phyloP scores from a whole-genome alignment of 2,888 invertebrate genomes.

The Dermolepida albohirtum region DNA sequence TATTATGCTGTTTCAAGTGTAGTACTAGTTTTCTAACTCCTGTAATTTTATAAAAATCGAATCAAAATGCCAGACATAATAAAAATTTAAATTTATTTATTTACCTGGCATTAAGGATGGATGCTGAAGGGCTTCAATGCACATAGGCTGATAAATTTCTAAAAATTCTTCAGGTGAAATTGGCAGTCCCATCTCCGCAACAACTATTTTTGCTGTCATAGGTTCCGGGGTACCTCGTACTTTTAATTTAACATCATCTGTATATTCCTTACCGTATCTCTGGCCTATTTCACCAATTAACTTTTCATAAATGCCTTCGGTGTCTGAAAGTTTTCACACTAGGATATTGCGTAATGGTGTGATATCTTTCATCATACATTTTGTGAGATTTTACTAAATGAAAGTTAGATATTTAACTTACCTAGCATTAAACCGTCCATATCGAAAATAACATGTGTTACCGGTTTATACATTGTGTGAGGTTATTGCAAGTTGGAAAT shows the following conservation, averaged over 20 bases:
- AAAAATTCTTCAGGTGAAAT: constrained; percentile 76
- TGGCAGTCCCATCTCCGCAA: constrained; percentile 76
- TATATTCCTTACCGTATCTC: constrained; percentile 81
- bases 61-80: too few species aligned
- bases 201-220: constrained; percentile 76
- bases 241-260: constrained; percentile 81
- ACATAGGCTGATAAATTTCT: constrained; percentile 70
- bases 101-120: constrained; percentile 51
- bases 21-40: constrained; percentile 72
- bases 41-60: constrained; percentile 17
- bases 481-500: neutral
- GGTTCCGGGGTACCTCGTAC: constrained; percentile 82
- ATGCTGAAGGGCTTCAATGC: constrained; percentile 57
- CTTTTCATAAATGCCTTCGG: constrained; percentile 82
- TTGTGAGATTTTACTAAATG: too few species aligned
- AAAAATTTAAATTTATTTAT: neutral
- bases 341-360: constrained; percentile 12
- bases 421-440: constrained; percentile 75
- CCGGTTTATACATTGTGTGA: constrained; percentile 54
- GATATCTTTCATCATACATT: too few species aligned
- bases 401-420: constrained; percentile 59
- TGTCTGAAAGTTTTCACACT: constrained; percentile 70
- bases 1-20: constrained; percentile 71
- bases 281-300: constrained; percentile 77
- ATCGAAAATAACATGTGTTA: constrained; percentile 83